Evolutionary conservation across 2,797 vertebrate genomes (phyloP).

Genomic region (Delichon dasypus): DNA sequence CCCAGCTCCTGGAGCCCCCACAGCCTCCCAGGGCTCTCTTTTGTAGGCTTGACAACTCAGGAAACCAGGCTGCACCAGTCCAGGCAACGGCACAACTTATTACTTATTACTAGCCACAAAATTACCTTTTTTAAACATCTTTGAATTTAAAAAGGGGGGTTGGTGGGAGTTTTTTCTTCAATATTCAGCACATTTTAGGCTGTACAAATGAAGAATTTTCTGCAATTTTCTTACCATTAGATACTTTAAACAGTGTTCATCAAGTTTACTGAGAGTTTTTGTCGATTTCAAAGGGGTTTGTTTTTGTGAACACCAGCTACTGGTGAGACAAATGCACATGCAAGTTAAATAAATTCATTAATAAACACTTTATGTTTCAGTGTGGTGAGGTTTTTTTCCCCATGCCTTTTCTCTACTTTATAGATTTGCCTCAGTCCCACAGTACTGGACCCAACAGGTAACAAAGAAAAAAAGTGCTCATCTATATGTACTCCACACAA

Average conservation of each 20-base stretch:
- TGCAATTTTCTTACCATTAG: conserved; percentile 74
- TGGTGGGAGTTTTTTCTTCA: neutral
- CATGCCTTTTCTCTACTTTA: neutral
- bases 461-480: neutral
- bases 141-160: conserved; percentile 50
- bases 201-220: conserved; percentile 64
- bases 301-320: conserved; percentile 66
- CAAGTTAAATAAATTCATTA: conserved; percentile 73
- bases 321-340: conserved; percentile 71
- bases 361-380: conserved; percentile 57
- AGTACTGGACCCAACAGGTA: neutral
- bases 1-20: neutral
- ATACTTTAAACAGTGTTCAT: conserved; percentile 64
- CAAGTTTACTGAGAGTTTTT: conserved; percentile 66
- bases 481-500: too few species aligned
- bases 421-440: neutral
- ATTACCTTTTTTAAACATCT: conserved; percentile 52
- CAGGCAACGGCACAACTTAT: conserved; percentile 2
- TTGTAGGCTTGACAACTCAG: conserved; percentile 59
- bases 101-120: conserved; percentile 6
- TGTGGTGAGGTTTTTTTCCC: neutral
- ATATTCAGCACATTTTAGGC: conserved; percentile 68
- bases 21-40: conserved; percentile 4
- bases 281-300: conserved; percentile 24
- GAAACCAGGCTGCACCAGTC: conserved; percentile 39